Percentiles rank a stretch among this genome's conserved stretches.
Conservation (phyloP, 1,140 invertebrate genomes). For the Bradynema listronoti region DNA sequence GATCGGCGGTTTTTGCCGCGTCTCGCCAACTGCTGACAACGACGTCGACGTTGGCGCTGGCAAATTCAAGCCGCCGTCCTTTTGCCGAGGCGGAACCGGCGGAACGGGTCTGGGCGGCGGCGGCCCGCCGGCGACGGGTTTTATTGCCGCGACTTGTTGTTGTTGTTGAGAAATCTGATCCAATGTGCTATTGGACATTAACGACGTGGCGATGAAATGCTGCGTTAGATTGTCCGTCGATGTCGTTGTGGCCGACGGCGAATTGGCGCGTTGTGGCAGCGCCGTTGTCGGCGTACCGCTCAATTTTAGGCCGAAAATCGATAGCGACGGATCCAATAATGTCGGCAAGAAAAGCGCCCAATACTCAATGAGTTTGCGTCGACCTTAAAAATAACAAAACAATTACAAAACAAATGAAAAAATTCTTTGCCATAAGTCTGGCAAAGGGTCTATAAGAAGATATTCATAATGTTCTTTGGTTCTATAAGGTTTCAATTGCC, state of each 20-base stretch:
- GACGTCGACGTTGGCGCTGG: background rate
- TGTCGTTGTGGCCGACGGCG: slow-evolving; percentile 8
- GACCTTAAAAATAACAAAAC: slow-evolving; percentile 62
- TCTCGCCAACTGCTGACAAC: background rate
- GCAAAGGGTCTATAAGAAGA: no score
- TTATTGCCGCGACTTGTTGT: no score
- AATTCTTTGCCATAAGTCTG: no score
- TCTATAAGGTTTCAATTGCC: no score
- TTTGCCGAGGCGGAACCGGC: slow-evolving; percentile 40
- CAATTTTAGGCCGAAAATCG: slow-evolving; percentile 40
- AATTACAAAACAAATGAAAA: background rate
- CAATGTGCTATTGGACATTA: no score
- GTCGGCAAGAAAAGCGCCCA: slow-evolving; percentile 87
- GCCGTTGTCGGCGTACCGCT: slow-evolving; percentile 9
- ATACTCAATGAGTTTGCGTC: slow-evolving; percentile 81
- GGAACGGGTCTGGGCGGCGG: slow-evolving; percentile 34
- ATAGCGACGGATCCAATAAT: slow-evolving; percentile 58
- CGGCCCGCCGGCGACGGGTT: background rate
- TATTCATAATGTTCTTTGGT: no score
- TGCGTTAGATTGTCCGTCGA: slow-evolving; percentile 12
- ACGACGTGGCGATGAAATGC: background rate
- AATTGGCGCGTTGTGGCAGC: background rate
- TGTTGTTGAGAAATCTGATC: no score
- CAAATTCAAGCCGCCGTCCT: slow-evolving; percentile 9
- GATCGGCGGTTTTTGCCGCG: background rate